phyloP scores from a whole-genome alignment of 1,140 invertebrate genomes.

The Periplaneta americana region DNA sequence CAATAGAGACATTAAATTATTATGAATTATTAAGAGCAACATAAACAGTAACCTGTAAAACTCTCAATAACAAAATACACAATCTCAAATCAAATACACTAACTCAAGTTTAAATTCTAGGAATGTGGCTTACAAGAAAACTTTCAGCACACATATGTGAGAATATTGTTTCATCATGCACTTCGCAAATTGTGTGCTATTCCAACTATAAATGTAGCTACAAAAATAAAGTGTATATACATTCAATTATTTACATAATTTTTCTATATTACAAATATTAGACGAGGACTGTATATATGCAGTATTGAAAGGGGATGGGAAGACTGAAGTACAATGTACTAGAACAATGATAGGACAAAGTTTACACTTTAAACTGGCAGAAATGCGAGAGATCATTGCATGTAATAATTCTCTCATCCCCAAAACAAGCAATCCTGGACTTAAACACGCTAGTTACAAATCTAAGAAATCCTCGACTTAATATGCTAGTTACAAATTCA shows the following conservation, averaged over 20 bases:
- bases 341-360: no score
- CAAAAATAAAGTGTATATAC: neutral
- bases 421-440: neutral
- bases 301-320: neutral
- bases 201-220: neutral
- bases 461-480: no score
- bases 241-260: neutral
- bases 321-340: no score
- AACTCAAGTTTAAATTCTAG: neutral
- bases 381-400: neutral
- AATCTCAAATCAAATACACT: neutral
- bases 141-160: neutral
- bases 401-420: neutral
- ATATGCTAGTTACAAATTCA: no score
- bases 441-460: neutral
- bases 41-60: no score
- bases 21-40: no score
- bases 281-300: neutral
- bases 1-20: no score
- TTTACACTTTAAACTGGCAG: no score
- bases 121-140: neutral
- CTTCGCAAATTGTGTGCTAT: neutral
- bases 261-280: neutral
- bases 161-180: neutral
- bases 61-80: no score